Percentiles rank a stretch among this genome's conserved stretches.
Evolutionary conservation across 2,113 vertebrate genomes (phyloP).

Genomic region (Semicossyphus pulcher): DNA sequence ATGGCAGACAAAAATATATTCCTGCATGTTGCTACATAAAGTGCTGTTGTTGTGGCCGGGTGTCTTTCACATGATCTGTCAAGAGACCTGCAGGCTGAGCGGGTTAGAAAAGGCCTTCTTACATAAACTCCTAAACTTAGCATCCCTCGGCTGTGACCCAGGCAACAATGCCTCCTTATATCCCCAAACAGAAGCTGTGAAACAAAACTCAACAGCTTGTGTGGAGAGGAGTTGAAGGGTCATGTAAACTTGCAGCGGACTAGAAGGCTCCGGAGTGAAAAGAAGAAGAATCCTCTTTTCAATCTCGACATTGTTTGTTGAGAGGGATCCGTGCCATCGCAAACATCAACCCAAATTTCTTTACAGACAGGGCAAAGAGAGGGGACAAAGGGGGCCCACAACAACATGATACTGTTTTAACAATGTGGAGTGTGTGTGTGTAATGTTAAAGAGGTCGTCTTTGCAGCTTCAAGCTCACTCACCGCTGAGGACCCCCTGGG

Average conservation of each 20-base stretch:
- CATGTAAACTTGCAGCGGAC: slow-evolving; percentile 81
- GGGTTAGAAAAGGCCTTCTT: slow-evolving; percentile 67
- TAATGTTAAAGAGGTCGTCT: slow-evolving; percentile 51
- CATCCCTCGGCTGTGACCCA: slow-evolving; percentile 71
- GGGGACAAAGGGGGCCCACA: slow-evolving; percentile 63
- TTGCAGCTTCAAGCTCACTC: slow-evolving; percentile 41
- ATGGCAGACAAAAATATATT: slow-evolving; percentile 65
- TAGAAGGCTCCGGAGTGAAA: slow-evolving; percentile 73
- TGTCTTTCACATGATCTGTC: slow-evolving; percentile 73
- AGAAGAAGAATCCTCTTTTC: slow-evolving; percentile 76
- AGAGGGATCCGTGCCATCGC: slow-evolving; percentile 76
- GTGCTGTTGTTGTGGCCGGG: slow-evolving; percentile 62
- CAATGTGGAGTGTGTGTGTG: slow-evolving; percentile 44
- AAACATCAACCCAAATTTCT: slow-evolving; percentile 74
- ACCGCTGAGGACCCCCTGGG: slow-evolving; percentile 54
- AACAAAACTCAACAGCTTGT: slow-evolving; percentile 75
- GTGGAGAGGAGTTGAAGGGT: slow-evolving; percentile 80
- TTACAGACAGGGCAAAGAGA: slow-evolving; percentile 66
- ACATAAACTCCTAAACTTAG: slow-evolving; percentile 74
- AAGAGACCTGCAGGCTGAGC: slow-evolving; percentile 51
- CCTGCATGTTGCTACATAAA: slow-evolving; percentile 59
- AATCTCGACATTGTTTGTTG: slow-evolving; percentile 68
- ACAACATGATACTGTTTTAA: slow-evolving; percentile 56
- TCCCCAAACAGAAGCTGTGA: slow-evolving; percentile 72
- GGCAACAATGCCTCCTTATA: slow-evolving; percentile 77